Conservation (phyloP, 2,888 invertebrate genomes). For the Drosophila nr. perissopoda region DNA sequence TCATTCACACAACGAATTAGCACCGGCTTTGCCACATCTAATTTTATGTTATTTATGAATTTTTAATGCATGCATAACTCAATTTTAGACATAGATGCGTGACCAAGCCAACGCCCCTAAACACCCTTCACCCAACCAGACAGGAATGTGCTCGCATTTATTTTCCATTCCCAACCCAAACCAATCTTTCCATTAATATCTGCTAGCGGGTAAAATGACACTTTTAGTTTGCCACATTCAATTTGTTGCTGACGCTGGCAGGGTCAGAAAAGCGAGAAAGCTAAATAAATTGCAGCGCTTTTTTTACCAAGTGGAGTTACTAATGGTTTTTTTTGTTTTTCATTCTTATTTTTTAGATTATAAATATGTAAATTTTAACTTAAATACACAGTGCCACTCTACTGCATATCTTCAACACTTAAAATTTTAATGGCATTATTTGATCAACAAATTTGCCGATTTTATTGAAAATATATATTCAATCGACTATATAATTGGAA, state of each 20-base stretch:
- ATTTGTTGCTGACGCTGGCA: background rate
- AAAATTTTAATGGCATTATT: background rate
- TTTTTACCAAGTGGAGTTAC: background rate
- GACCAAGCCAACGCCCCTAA: background rate
- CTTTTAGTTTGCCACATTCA: background rate
- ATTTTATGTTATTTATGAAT: conserved; percentile 55
- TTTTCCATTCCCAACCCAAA: conserved; percentile 4
- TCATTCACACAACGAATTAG: conserved; percentile 56
- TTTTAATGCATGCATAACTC: conserved; percentile 51
- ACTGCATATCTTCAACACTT: background rate
- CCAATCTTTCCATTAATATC: conserved; percentile 12
- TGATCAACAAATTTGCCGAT: background rate
- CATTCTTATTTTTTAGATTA: background rate
- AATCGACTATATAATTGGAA: background rate
- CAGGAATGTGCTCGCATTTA: background rate
- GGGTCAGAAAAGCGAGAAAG: background rate
- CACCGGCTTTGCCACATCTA: conserved; percentile 21
- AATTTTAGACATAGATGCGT: conserved; percentile 22
- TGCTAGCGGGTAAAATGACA: background rate
- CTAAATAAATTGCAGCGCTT: background rate
- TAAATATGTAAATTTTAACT: background rate
- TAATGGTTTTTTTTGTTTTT: background rate
- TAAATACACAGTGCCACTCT: background rate
- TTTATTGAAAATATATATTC: background rate
- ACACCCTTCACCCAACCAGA: background rate